Conservation (phyloP, 2,888 invertebrate species). For the Caenorhabditis afra region DNA sequence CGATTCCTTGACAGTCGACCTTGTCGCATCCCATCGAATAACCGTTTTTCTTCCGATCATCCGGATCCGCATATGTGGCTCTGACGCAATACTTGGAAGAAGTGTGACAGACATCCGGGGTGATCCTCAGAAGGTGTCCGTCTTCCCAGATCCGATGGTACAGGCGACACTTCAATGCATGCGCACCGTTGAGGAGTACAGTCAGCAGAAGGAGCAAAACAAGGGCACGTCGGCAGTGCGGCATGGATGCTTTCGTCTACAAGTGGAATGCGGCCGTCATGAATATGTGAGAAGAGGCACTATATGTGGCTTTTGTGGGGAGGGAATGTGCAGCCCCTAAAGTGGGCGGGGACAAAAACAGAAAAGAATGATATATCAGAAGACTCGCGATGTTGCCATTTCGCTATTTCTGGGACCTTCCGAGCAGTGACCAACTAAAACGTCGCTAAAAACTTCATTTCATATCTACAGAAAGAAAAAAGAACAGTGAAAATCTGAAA, state of each 20-base stretch:
- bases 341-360: constrained; percentile 52
- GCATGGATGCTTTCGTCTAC: constrained; percentile 49
- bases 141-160: constrained; percentile 70
- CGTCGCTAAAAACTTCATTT: not conserved
- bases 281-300: constrained; percentile 59
- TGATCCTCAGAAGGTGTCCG: constrained; percentile 64
- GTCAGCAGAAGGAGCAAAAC: constrained; percentile 47
- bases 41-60: constrained; percentile 71
- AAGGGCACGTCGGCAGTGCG: constrained; percentile 47
- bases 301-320: constrained; percentile 37
- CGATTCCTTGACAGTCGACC: constrained; percentile 69
- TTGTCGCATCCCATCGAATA: constrained; percentile 73
- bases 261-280: constrained; percentile 59
- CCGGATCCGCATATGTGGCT: constrained; percentile 67
- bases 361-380: constrained; percentile 53
- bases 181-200: constrained; percentile 12
- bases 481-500: too few species aligned
- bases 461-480: too few species aligned
- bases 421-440: not conserved
- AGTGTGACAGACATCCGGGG: constrained; percentile 66
- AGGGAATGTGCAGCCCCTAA: constrained; percentile 34
- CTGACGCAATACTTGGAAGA: constrained; percentile 60
- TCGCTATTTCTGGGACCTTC: constrained; percentile 36
- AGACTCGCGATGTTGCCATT: constrained; percentile 26
- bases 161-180: constrained; percentile 64